These are phyloP conservation scores for Agonopterix arenella DNA, from an alignment of 2,888 invertebrate species.

Conservation along the genomic window DNA sequence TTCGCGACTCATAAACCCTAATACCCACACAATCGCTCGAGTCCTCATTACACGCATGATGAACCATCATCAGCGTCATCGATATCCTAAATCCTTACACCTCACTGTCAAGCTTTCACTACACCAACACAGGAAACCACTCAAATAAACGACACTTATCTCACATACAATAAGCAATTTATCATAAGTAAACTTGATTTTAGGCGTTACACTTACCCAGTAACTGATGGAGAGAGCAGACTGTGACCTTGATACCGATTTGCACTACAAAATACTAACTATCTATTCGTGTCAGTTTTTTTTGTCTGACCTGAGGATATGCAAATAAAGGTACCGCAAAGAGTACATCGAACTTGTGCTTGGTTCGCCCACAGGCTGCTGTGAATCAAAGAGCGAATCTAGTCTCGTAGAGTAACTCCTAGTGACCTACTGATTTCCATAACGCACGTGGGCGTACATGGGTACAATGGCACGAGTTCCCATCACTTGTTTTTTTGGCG, in stretches of 20 bases:
- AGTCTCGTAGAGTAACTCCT: constrained; percentile 31
- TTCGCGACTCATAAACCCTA: neutral
- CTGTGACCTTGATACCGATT: constrained; percentile 69
- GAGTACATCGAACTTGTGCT: constrained; percentile 69
- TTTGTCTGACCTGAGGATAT: constrained; percentile 58
- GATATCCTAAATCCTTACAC: constrained; percentile 50
- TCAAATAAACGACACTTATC: constrained; percentile 66
- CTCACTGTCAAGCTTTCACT: constrained; percentile 56
- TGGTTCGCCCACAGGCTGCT: constrained; percentile 49
- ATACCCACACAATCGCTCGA: neutral
- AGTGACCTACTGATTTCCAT: constrained; percentile 75
- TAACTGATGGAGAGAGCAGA: constrained; percentile 60
- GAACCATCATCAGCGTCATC: constrained; percentile 35
- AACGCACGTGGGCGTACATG: constrained; percentile 47
- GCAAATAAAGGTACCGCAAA: constrained; percentile 72
- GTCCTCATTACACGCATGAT: constrained; percentile 3
- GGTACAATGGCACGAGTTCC: constrained; percentile 1
- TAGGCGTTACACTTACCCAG: constrained; percentile 73
- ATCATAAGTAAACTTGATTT: constrained; percentile 65
- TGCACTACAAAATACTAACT: constrained; percentile 44
- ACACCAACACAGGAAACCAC: constrained; percentile 64
- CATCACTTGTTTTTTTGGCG: constrained; percentile 12
- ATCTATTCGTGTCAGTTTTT: constrained; percentile 66
- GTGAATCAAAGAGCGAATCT: constrained; percentile 55
- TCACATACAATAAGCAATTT: constrained; percentile 69